Evolutionary conservation across 1,140 invertebrate species (phyloP).

Genomic region (Diorhabda sublineata): DNA sequence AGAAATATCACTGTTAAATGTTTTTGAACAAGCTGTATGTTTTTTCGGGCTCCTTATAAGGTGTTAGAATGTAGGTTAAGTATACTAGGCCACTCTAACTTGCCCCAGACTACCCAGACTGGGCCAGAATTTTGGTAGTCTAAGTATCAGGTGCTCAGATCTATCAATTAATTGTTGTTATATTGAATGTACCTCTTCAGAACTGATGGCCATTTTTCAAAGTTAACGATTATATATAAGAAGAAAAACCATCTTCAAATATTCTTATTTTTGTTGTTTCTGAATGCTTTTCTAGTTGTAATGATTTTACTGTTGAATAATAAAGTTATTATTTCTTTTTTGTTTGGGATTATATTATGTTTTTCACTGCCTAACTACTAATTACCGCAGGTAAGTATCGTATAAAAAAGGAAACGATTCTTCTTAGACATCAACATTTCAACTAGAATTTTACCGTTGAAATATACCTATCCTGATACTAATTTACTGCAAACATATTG

Average conservation of each 20-base stretch:
- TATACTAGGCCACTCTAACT: slow-evolving; percentile 10
- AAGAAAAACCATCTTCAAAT: background rate
- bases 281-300: slow-evolving; percentile 9
- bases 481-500: too few species aligned
- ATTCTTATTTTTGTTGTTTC: background rate
- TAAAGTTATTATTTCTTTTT: slow-evolving; percentile 14
- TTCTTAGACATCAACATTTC: too few species aligned
- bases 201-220: slow-evolving; percentile 39
- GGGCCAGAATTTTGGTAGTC: slow-evolving; percentile 40
- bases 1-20: slow-evolving; percentile 40
- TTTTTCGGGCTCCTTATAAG: slow-evolving; percentile 24
- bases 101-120: slow-evolving; percentile 27
- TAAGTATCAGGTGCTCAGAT: slow-evolving; percentile 41
- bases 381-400: too few species aligned
- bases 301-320: slow-evolving; percentile 10
- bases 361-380: slow-evolving; percentile 2
- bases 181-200: slow-evolving; percentile 40
- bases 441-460: too few species aligned
- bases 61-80: slow-evolving; percentile 23
- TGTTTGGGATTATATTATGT: background rate
- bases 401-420: too few species aligned
- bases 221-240: background rate
- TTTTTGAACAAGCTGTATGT: slow-evolving; percentile 40
- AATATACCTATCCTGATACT: too few species aligned
- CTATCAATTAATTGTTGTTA: slow-evolving; percentile 43